These are phyloP conservation scores for Hoplostethus mediterraneus DNA, from an alignment of 2,797 vertebrate species.

Conservation along the genomic window DNA sequence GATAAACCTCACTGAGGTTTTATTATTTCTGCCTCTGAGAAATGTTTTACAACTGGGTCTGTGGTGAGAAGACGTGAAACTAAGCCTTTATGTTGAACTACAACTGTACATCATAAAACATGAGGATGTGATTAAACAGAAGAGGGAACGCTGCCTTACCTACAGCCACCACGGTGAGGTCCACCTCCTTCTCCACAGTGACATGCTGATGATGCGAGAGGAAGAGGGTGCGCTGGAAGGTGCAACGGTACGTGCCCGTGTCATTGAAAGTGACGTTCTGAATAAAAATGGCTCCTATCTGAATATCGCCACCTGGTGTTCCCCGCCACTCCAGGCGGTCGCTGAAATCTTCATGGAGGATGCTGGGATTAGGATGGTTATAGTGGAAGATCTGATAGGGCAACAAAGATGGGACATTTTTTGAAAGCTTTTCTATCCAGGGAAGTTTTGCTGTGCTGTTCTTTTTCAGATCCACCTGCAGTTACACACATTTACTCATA, in stretches of 20 bases:
- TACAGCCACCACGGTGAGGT: conserved; percentile 85
- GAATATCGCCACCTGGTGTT: conserved; percentile 83
- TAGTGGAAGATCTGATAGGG: conserved; percentile 87
- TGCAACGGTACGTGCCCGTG: conserved; percentile 88
- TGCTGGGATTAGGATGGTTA: conserved; percentile 59
- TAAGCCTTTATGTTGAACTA: too few species aligned
- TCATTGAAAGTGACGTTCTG: conserved; percentile 88
- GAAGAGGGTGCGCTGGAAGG: conserved; percentile 85
- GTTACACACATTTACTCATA: too few species aligned
- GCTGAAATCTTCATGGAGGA: conserved; percentile 81
- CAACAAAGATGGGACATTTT: neutral
- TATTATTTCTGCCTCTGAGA: too few species aligned
- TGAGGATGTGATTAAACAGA: too few species aligned
- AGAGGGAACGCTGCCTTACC: conserved; percentile 73
- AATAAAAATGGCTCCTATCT: conserved; percentile 87
- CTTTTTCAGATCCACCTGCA: too few species aligned
- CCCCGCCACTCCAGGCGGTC: conserved; percentile 87
- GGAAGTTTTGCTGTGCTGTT: too few species aligned
- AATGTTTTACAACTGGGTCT: too few species aligned
- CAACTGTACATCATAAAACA: too few species aligned
- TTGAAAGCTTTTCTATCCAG: neutral
- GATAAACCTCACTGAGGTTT: too few species aligned
- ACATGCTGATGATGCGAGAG: conserved; percentile 73
- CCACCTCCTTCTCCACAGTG: conserved; percentile 86
- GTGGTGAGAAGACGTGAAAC: too few species aligned